A percentile compares a stretch with the other conserved stretches of the same genome.
phyloP scores from a whole-genome alignment of 2,888 invertebrate species.

The Melanargia galathea region DNA sequence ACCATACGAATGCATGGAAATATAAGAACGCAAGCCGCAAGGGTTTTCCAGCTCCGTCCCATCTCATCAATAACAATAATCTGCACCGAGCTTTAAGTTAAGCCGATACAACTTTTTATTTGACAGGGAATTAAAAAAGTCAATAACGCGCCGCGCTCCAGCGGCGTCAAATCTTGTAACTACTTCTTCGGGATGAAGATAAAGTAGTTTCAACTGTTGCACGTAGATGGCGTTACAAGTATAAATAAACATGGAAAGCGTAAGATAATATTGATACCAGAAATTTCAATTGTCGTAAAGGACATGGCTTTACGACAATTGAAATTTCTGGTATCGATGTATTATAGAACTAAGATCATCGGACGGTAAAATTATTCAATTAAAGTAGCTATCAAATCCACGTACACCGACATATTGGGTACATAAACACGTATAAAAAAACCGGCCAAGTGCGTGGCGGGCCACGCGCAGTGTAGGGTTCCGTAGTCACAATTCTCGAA shows the following conservation, averaged over 20 bases:
- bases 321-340: too few species aligned
- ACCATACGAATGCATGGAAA: slow-evolving; percentile 6
- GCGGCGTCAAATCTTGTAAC: slow-evolving; percentile 26
- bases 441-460: too few species aligned
- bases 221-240: slow-evolving; percentile 31
- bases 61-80: slow-evolving; percentile 15
- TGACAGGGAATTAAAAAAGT: slow-evolving; percentile 24
- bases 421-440: too few species aligned
- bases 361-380: too few species aligned
- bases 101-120: not conserved
- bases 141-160: slow-evolving; percentile 18
- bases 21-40: slow-evolving; percentile 2
- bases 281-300: too few species aligned
- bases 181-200: slow-evolving; percentile 17
- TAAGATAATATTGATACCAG: too few species aligned
- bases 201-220: slow-evolving; percentile 12
- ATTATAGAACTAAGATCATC: too few species aligned
- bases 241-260: not conserved
- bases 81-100: slow-evolving; percentile 8
- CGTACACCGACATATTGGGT: too few species aligned
- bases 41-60: not conserved
- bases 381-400: too few species aligned
- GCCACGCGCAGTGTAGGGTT: too few species aligned
- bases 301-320: too few species aligned
- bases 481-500: too few species aligned